Conservation (phyloP, 2,888 invertebrate species). For the Ptychoptera albimana region DNA sequence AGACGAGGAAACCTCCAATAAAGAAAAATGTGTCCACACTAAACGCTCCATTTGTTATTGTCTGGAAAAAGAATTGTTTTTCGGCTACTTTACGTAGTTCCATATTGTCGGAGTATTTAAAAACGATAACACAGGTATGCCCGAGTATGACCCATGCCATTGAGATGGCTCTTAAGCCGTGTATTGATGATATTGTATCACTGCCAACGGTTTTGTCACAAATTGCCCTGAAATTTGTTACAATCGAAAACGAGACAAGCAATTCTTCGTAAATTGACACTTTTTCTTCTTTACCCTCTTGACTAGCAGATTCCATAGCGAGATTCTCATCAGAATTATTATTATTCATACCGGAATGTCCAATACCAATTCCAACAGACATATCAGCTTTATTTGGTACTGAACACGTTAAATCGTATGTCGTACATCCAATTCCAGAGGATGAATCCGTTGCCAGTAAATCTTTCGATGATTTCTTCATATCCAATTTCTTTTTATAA, state of each 20-base stretch:
- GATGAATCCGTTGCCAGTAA: conserved; percentile 27
- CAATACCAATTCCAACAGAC: conserved; percentile 27
- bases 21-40: conserved; percentile 76
- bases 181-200: conserved; percentile 64
- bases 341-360: conserved; percentile 30
- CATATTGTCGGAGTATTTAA: conserved; percentile 75
- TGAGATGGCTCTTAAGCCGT: conserved; percentile 48
- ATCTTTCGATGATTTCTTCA: conserved; percentile 13
- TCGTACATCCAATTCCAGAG: conserved; percentile 32
- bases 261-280: conserved; percentile 34
- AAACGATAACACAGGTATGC: conserved; percentile 62
- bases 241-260: conserved; percentile 60
- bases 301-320: conserved; percentile 34
- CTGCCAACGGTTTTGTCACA: conserved; percentile 63
- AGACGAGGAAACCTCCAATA: conserved; percentile 65
- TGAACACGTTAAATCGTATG: conserved; percentile 30
- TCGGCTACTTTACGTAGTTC: conserved; percentile 53
- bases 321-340: conserved; percentile 42
- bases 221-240: conserved; percentile 62
- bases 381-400: conserved; percentile 23
- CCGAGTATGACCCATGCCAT: conserved; percentile 59
- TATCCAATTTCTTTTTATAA: conserved; percentile 15
- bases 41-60: conserved; percentile 62
- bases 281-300: conserved; percentile 32
- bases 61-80: conserved; percentile 63